Conservation (phyloP, 2,888 invertebrate species). For the Aphidoletes aphidimyza region DNA sequence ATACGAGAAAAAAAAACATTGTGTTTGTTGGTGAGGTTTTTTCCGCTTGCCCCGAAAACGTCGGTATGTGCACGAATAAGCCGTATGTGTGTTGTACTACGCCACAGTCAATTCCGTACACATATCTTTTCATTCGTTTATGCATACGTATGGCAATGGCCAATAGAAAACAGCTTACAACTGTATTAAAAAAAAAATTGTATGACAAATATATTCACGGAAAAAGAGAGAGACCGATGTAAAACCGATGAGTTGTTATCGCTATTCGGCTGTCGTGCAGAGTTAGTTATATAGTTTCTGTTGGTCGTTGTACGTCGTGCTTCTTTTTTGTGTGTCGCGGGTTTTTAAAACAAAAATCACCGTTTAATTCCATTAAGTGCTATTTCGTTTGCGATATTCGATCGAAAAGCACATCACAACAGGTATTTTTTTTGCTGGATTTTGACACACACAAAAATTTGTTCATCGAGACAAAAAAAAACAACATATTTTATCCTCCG, state of each 20-base stretch:
- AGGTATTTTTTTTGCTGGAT: not conserved
- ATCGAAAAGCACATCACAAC: slow-evolving; percentile 37
- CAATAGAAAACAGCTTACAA: slow-evolving; percentile 39
- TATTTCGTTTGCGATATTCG: slow-evolving; percentile 8
- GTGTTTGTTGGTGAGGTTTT: not conserved
- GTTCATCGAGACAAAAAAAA: not conserved
- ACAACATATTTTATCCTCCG: not conserved
- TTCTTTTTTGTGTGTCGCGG: not conserved
- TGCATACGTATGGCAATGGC: slow-evolving; percentile 2
- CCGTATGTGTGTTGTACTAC: not conserved
- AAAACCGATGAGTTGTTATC: slow-evolving; percentile 1
- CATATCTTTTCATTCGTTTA: not conserved
- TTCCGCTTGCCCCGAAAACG: not conserved
- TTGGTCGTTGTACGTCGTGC: slow-evolving; percentile 17
- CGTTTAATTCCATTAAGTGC: slow-evolving; percentile 13
- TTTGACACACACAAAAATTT: no score
- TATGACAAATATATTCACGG: slow-evolving; percentile 44
- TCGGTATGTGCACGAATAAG: not conserved
- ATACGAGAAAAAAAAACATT: no score
- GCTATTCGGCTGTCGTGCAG: slow-evolving; percentile 1
- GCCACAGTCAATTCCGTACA: not conserved
- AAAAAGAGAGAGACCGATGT: not conserved
- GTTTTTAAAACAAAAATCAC: slow-evolving; percentile 1
- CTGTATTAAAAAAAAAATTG: slow-evolving; percentile 23
- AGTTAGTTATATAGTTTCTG: slow-evolving; percentile 37